Evolutionary conservation across 2,888 invertebrate species (phyloP), one percentile per base, ranked within the genome.

Genomic region (Standfussiana lucernea): DNA sequence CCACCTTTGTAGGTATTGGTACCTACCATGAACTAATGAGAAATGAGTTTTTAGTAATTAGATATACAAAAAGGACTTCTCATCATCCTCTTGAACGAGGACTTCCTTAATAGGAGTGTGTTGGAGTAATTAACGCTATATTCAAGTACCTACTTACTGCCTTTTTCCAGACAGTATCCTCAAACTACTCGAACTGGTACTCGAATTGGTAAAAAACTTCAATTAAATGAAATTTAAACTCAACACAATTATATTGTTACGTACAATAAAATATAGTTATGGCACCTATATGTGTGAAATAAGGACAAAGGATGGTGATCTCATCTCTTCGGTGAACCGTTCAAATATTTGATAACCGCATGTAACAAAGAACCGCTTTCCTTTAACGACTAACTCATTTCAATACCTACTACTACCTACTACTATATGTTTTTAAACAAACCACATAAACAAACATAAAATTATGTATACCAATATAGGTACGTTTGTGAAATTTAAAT

Each of bases 311-410:
- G 24, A 56, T 32, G 45, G 32, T 83, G 86, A 83, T 69, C 56
- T 83, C 84, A 86, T 84, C 15, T 56, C 68, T 86, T 86, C 84
- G 69, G 73, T 13, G 75, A 86, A 84, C 66, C 35, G 56, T 53
- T 47, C 7, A 62, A 70, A 75, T 70, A 69, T 75, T 69, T 65
- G 80, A 85, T 86, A 86, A 73, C 32, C 66, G 35, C 35, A 35
- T 53, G 8, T 42, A 75, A 86, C 76, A 86, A 79, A 72, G 71
- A 76, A 32, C n/a, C 28, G 40, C 35, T 72, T 83, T 79, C 35
- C 37, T 73, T 53, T 21, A 56, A 37, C 45, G 53, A 56, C 10
- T 37, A n/a, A 83, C 18, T 70, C 56, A 28, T 78, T 78, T 56
- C 42, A 37, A 64, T 32, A 21, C n/a, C 0, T 28, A 59, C 15